Conservation (phyloP, 2,888 invertebrate genomes). For the Petrolisthes manimaculis region DNA sequence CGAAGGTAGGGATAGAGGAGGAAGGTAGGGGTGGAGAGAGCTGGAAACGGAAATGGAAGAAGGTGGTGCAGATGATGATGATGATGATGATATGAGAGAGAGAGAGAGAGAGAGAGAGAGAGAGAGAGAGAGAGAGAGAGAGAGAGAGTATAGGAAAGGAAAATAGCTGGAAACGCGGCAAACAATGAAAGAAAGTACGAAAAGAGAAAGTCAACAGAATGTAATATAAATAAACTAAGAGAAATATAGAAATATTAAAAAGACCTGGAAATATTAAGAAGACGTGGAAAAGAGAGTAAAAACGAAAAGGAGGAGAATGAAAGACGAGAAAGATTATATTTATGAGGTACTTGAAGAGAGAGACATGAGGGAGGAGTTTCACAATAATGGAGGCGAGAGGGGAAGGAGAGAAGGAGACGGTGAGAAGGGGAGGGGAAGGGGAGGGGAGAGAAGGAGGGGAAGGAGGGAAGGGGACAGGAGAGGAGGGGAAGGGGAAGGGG, state of each 20-base stretch:
- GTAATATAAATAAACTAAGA: too few relatives aligned
- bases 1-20: neutral
- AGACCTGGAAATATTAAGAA: too few relatives aligned
- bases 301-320: too few relatives aligned
- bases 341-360: too few relatives aligned
- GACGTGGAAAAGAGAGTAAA: too few relatives aligned
- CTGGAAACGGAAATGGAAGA: neutral
- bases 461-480: neutral
- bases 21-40: neutral
- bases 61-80: neutral
- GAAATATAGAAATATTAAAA: too few relatives aligned
- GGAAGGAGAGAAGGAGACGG: neutral
- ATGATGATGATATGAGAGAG: too few relatives aligned
- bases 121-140: slow-evolving; percentile 7
- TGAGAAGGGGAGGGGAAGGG: neutral
- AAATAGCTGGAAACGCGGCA: neutral
- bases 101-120: slow-evolving; percentile 3
- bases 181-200: too few relatives aligned
- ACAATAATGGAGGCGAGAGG: neutral
- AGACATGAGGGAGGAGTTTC: too few relatives aligned
- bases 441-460: neutral
- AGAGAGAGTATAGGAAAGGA: neutral
- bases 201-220: too few relatives aligned
- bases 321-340: too few relatives aligned
- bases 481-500: neutral